These are phyloP conservation scores for Melanargia galathea DNA, from an alignment of 2,888 invertebrate species.

Conservation along the genomic window DNA sequence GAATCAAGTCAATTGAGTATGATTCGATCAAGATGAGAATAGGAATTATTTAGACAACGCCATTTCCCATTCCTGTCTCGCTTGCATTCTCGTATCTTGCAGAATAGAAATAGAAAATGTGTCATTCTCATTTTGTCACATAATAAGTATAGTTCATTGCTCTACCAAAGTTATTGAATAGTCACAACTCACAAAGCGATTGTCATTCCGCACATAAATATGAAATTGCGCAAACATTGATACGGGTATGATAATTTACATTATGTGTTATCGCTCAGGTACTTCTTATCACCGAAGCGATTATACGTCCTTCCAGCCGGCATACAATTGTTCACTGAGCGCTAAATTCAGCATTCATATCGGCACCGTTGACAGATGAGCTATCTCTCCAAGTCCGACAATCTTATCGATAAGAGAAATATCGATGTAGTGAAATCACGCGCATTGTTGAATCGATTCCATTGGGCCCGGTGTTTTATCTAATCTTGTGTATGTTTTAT, in stretches of 20 bases:
- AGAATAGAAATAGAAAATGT: too few species aligned
- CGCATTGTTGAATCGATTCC: slow-evolving; percentile 57
- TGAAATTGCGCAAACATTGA: slow-evolving; percentile 48
- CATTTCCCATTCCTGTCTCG: too few species aligned
- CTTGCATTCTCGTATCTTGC: too few species aligned
- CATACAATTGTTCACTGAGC: slow-evolving; percentile 41
- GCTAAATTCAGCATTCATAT: slow-evolving; percentile 31
- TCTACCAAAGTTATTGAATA: not conserved
- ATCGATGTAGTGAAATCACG: slow-evolving; percentile 70
- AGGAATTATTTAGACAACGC: too few species aligned
- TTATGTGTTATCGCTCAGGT: slow-evolving; percentile 52
- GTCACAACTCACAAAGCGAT: slow-evolving; percentile 11
- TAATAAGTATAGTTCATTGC: too few species aligned
- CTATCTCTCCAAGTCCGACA: slow-evolving; percentile 48
- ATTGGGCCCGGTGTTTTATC: slow-evolving; percentile 58
- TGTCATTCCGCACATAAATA: slow-evolving; percentile 8
- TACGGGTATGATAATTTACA: slow-evolving; percentile 34
- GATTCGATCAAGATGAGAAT: too few species aligned
- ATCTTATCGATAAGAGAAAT: slow-evolving; percentile 61
- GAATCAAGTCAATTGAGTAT: too few species aligned
- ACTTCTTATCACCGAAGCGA: slow-evolving; percentile 57
- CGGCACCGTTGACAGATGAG: slow-evolving; percentile 57
- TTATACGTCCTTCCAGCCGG: slow-evolving; percentile 40
- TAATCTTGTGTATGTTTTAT: slow-evolving; percentile 42
- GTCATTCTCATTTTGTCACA: too few species aligned